Evolutionary conservation across 2,888 invertebrate species (phyloP).

Genomic region (Agapostemon virescens): DNA sequence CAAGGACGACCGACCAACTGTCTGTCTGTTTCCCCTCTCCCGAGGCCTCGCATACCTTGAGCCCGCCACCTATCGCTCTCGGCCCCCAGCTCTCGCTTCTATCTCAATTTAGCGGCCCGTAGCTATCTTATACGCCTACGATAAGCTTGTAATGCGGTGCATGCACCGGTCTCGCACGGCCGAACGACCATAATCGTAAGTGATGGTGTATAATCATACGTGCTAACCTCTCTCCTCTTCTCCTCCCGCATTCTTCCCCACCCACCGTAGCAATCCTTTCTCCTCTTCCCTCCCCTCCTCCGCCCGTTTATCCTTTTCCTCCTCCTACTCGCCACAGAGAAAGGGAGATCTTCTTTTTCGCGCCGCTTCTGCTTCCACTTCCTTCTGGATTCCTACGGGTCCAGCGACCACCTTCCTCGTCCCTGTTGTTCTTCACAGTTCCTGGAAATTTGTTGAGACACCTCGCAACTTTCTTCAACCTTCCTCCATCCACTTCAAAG

Average conservation of each 20-base stretch:
- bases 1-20: conserved; percentile 36
- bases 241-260: conserved; percentile 37
- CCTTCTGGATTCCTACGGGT: conserved; percentile 36
- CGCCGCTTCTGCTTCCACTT: conserved; percentile 28
- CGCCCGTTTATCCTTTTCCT: neutral
- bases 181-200: conserved; percentile 68
- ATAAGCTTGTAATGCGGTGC: conserved; percentile 68
- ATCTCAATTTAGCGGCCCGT: conserved; percentile 69
- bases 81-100: conserved; percentile 51
- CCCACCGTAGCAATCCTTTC: neutral
- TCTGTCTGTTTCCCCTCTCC: conserved; percentile 33
- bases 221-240: conserved; percentile 58
- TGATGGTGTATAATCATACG: conserved; percentile 70
- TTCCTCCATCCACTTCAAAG: conserved; percentile 2
- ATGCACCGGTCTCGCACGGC: conserved; percentile 62
- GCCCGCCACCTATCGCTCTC: conserved; percentile 54
- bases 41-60: conserved; percentile 23
- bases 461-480: conserved; percentile 35
- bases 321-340: neutral
- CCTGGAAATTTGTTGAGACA: conserved; percentile 34
- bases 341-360: conserved; percentile 19
- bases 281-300: neutral
- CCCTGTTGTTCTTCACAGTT: conserved; percentile 27
- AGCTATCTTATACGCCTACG: conserved; percentile 67
- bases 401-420: conserved; percentile 11